phyloP scores from a whole-genome alignment of 2,888 invertebrate species.

The Agriopis aurantiaria region DNA sequence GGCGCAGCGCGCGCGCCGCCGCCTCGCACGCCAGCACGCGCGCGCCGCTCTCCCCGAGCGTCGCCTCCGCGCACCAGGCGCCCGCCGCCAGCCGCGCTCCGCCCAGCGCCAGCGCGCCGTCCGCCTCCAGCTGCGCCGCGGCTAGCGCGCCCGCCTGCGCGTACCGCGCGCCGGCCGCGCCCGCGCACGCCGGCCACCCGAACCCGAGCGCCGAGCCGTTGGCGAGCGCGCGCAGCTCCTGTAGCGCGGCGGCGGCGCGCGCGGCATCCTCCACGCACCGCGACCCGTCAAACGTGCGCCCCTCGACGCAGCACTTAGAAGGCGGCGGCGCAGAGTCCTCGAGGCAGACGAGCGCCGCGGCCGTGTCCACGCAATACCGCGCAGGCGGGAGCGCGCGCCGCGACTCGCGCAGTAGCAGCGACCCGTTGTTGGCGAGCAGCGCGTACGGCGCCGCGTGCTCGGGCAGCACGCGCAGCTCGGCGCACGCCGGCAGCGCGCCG shows the following conservation, averaged over 20 bases:
- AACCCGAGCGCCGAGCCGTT: conserved; percentile 58
- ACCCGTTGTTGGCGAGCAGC: conserved; percentile 89
- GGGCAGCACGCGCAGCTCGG: conserved; percentile 65
- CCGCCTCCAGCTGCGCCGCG: conserved; percentile 77
- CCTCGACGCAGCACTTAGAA: conserved; percentile 90
- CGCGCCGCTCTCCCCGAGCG: conserved; percentile 63
- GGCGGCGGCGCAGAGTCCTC: conserved; percentile 70
- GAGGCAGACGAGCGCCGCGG: conserved; percentile 88
- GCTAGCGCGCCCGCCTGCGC: conserved; percentile 86
- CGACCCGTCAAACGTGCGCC: conserved; percentile 87
- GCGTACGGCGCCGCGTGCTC: conserved; percentile 79
- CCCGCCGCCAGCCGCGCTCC: conserved; percentile 74
- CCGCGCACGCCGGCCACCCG: conserved; percentile 86
- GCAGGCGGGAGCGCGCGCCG: conserved; percentile 77
- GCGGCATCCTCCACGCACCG: conserved; percentile 73
- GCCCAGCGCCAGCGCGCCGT: conserved; percentile 84
- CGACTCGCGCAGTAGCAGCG: conserved; percentile 83
- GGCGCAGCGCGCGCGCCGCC: conserved; percentile 72
- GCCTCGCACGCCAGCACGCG: conserved; percentile 83
- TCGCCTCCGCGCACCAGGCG: conserved; percentile 85
- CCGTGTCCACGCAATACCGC: conserved; percentile 90
- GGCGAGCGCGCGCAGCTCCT: conserved; percentile 61
- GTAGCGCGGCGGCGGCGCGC: conserved; percentile 64
- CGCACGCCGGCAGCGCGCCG: conserved; percentile 70
- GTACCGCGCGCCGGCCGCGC: conserved; percentile 72